Evolutionary conservation across 1,140 invertebrate genomes (phyloP), one percentile per base, ranked within the genome.

Genomic region (Bathynomus jamesi): DNA sequence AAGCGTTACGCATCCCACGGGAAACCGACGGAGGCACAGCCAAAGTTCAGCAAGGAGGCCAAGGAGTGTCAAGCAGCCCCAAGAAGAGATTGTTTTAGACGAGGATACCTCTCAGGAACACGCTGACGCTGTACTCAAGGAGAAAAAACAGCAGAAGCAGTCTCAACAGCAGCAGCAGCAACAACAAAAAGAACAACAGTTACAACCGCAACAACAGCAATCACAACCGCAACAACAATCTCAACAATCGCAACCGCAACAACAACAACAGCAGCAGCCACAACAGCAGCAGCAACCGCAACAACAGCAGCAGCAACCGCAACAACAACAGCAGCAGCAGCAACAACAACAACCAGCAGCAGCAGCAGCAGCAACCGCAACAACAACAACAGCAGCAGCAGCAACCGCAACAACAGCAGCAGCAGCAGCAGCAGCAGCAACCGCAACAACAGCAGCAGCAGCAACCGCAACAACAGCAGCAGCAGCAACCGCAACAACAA

Each of bases 1-100:
- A 71, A 85, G 83, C 73, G 84, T 85, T 75, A 85, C 85, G 73
- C 85, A 86, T 74, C 83, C 73, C 1, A 78, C 76, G 17, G 73
- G 78, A 30, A 73, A 72, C 3, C 70, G 71, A 28, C 68, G 75
- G 10, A 70, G 72, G 29, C 28, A 67, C 27, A 53, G n/a, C 21
- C 65, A 40, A 17, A 40, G 32, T 17, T 17, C 32, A 17, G 17
- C 7, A 8, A 40, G 32, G 17, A 7, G 32, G 17, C 32, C n/a
- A n/a, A n/a, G n/a, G n/a, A n/a, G n/a, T n/a, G n/a, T n/a, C n/a
- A n/a, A n/a, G 11, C 65, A 62, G 30, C 71, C 40, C 11, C 65
- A 61, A 13, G 65, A 67, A 11, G n/a, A 10, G n/a, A 46, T n/a
- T 46, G 10, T 46, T 46, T 46, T 46, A 10, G 40, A 46, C 40